Evolutionary conservation across 2,113 vertebrate species (phyloP).

Genomic region (Trogon melanurus): DNA sequence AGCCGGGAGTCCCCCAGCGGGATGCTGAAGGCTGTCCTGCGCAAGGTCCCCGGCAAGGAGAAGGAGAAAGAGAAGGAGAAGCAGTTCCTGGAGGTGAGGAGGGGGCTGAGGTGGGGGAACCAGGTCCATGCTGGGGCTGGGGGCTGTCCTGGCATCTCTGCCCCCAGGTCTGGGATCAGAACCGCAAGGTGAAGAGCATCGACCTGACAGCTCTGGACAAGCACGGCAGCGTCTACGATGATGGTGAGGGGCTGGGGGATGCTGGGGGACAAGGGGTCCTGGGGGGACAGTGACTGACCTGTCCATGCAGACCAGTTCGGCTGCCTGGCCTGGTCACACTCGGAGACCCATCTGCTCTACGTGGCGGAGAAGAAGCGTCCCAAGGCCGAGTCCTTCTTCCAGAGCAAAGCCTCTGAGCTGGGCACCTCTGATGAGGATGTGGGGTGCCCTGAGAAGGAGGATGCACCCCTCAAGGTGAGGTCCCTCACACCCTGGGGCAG

Average conservation of each 20-base stretch:
- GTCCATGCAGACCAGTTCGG: constrained; percentile 88
- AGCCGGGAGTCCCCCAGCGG: constrained; percentile 92
- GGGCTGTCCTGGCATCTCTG: fast-evolving
- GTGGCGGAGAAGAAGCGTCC: constrained; percentile 95
- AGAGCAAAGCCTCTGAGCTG: constrained; percentile 74
- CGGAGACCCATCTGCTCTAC: constrained; percentile 94
- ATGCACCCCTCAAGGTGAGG: constrained; percentile 73
- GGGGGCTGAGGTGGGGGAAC: fast-evolving
- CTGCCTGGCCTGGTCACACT: constrained; percentile 96
- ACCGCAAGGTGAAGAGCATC: constrained; percentile 91
- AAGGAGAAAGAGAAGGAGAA: constrained; percentile 82
- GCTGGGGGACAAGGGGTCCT: not conserved
- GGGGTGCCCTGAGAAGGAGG: constrained; percentile 70
- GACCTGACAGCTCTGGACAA: constrained; percentile 89
- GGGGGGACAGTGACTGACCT: not conserved
- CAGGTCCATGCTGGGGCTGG: fast-evolving
- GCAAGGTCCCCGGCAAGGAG: constrained; percentile 81
- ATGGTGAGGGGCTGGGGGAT: constrained; percentile 75
- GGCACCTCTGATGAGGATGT: constrained; percentile 61
- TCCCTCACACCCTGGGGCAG: fast-evolving
- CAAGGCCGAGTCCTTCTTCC: constrained; percentile 93
- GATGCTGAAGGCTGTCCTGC: constrained; percentile 89
- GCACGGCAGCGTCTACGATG: constrained; percentile 90
- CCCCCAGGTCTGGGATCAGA: constrained; percentile 92
- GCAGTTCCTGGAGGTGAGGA: constrained; percentile 90